Base-by-base conservation (phyloP, 2,797 vertebrate genomes). In the Hoplostethus mediterraneus region DNA sequence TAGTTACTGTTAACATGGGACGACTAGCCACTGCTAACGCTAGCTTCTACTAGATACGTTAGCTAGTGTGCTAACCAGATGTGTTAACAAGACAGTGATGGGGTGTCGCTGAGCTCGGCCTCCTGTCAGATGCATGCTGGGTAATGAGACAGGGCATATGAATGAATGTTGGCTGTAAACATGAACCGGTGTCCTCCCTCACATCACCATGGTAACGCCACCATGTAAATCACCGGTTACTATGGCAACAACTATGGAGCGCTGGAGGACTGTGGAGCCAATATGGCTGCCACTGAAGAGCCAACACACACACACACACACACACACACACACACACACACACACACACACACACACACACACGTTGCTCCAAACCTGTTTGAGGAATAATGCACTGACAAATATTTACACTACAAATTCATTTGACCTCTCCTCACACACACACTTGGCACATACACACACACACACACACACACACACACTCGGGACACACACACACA, bases 341-440 rank as follows among this genome's bases (percentile, higher is more conserved):
- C 56, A 67, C 72, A 21, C 21, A 71, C 51, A 67, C 51, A 55
- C 62, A 75, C 25, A 67, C 51, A 55, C 62, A 75, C 17, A 59
- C 25, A 42, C 12, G 57, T 31, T 33, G 30, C 49, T 10, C 11
- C 47, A 68, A 80, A 89, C 86, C 84, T 68, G 72, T 82, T 80
- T 70, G 64, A 80, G 48, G 69, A 77, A 87, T 56, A 84, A 83
- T 67, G 25, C 3, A 5, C 6, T 1, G 63, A 54, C 82, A 81
- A 87, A 88, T 88, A 87, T 90, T 90, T 70, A 87, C 86, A 81
- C 48, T 71, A 65, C 55, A 86, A 77, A 87, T 83, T 56, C 4
- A 84, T 67, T 4, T 79, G 77, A 83, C 82, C 80, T 80, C 54
- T 67, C 51, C 67, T 49, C 3, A 56, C 48, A 57, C 44, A 44